phyloP scores from a whole-genome alignment of 1,140 invertebrate genomes.

The Temnothorax nylanderi region DNA sequence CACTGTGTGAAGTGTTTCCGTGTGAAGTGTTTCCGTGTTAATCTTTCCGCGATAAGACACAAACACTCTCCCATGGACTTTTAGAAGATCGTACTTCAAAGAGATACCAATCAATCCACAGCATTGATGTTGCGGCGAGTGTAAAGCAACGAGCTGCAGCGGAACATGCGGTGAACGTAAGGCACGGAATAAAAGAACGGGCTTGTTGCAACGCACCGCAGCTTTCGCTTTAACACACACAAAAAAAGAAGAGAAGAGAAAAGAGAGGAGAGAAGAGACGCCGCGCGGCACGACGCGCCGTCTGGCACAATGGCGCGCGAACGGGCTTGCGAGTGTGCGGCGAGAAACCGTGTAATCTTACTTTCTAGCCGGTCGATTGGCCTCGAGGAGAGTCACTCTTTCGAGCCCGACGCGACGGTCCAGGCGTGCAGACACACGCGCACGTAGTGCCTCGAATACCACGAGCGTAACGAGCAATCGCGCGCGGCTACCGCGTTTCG shows the following conservation, averaged over 20 bases:
- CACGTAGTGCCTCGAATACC: constrained; percentile 12
- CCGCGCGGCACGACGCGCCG: constrained; percentile 16
- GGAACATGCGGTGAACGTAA: constrained; percentile 34
- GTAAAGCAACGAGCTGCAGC: neutral
- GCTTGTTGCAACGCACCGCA: neutral
- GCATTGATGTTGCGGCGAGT: neutral
- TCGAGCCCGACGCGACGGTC: constrained; percentile 34
- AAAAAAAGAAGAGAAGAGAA: neutral
- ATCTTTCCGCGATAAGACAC: neutral
- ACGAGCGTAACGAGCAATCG: constrained; percentile 50
- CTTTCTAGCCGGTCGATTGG: constrained; percentile 73
- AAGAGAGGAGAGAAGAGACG: neutral
- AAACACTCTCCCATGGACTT: neutral
- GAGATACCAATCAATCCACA: constrained; percentile 14
- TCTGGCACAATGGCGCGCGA: constrained; percentile 41
- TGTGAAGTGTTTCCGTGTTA: neutral
- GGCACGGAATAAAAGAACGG: constrained; percentile 33
- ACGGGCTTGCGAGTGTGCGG: constrained; percentile 39
- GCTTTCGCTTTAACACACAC: constrained; percentile 37
- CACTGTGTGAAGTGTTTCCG: neutral
- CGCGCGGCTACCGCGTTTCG: constrained; percentile 57
- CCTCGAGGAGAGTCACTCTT: constrained; percentile 60
- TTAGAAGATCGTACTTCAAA: constrained; percentile 26
- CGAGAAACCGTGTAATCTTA: constrained; percentile 77
- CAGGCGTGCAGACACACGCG: constrained; percentile 21